Percentiles rank a stretch among this genome's conserved stretches.
phyloP scores from a whole-genome alignment of 2,888 invertebrate species.

The Myopa tessellatipennis region DNA sequence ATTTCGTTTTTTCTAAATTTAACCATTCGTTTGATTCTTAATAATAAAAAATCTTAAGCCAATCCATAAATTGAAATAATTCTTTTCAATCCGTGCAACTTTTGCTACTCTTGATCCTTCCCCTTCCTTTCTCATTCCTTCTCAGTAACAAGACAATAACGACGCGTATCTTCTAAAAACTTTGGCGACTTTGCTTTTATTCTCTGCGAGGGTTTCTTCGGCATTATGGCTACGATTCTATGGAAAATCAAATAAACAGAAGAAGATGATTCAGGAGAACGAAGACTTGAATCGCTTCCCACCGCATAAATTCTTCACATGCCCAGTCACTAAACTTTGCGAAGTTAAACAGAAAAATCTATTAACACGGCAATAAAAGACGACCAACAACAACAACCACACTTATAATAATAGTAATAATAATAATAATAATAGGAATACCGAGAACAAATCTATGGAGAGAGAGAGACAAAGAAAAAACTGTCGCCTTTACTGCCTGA shows the following conservation, averaged over 20 bases:
- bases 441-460: not conserved
- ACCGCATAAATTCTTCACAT: slow-evolving; percentile 12
- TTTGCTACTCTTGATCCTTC: no score
- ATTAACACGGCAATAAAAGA: not conserved
- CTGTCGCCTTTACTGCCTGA: slow-evolving; percentile 22
- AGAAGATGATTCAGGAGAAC: not conserved
- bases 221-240: not conserved
- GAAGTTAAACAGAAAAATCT: no score
- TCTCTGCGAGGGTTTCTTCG: no score
- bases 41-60: no score
- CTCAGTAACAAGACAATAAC: no score
- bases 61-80: no score
- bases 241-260: not conserved
- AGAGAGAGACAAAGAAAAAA: not conserved
- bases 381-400: slow-evolving; percentile 13
- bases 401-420: not conserved
- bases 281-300: not conserved
- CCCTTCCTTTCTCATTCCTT: no score
- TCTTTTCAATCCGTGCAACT: no score
- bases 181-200: no score
- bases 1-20: no score
- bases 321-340: not conserved
- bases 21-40: no score
- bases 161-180: no score
- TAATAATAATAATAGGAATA: not conserved